These are phyloP conservation scores for Otus scops DNA, from an alignment of 2,797 vertebrate genomes.

Conservation along the genomic window DNA sequence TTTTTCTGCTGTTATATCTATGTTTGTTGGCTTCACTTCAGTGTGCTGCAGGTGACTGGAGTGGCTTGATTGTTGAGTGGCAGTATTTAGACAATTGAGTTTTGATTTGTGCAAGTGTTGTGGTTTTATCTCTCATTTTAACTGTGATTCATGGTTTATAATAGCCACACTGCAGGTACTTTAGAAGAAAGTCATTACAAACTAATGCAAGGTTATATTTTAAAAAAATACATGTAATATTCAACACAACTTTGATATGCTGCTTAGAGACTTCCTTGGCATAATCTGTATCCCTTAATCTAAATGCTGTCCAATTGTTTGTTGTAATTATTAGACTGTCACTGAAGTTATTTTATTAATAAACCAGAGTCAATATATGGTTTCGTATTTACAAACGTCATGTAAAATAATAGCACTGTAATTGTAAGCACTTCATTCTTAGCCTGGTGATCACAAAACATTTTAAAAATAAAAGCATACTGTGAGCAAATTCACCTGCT, in stretches of 20 bases:
- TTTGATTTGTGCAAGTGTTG: neutral
- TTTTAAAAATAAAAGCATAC: neutral
- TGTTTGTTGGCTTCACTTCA: neutral
- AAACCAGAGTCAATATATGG: neutral
- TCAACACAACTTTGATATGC: neutral
- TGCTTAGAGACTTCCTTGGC: neutral
- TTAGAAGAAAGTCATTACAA: neutral
- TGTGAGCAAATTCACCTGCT: neutral
- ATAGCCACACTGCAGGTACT: neutral
- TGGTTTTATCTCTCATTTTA: neutral
- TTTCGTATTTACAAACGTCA: neutral
- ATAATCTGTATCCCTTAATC: neutral
- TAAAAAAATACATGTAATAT: neutral
- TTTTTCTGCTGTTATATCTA: neutral
- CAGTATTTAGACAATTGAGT: neutral
- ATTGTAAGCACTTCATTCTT: neutral
- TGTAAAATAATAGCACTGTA: neutral
- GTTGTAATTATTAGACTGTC: neutral
- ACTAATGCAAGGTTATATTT: neutral
- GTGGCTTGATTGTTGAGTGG: neutral
- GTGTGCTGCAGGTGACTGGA: neutral
- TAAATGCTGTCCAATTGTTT: neutral
- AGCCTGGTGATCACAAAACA: neutral
- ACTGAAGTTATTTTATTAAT: neutral
- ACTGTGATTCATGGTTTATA: neutral